These are phyloP conservation scores for Catostylus mosaicus DNA, from an alignment of 30 jellyfish, hydroid and myxozoan species.

Conservation along the genomic window DNA sequence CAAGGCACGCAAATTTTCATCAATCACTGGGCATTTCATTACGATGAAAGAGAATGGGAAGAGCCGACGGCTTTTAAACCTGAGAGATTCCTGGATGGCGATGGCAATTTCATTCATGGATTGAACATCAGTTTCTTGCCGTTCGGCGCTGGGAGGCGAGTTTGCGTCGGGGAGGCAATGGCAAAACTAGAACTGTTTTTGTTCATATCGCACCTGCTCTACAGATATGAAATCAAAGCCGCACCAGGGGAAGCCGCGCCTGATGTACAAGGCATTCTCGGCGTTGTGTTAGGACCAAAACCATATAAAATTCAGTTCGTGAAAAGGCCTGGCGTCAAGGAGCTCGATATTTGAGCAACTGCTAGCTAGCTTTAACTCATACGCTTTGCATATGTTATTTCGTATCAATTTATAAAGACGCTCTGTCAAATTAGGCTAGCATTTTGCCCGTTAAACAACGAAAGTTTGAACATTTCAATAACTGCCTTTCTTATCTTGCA, in stretches of 20 bases:
- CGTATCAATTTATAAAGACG: not conserved
- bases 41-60: conserved; percentile 85
- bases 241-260: conserved; percentile 66
- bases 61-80: conserved; percentile 81
- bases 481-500: too few species aligned
- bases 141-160: conserved; percentile 96
- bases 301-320: conserved; percentile 61
- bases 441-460: not conserved
- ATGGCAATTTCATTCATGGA: conserved; percentile 71
- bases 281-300: conserved; percentile 54
- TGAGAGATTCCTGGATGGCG: conserved; percentile 74
- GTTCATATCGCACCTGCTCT: conserved; percentile 59
- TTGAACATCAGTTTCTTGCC: conserved; percentile 79
- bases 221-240: conserved; percentile 49
- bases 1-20: conserved; percentile 64
- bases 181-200: conserved; percentile 83
- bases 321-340: conserved; percentile 19
- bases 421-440: not conserved
- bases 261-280: conserved; percentile 64
- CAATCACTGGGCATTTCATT: conserved; percentile 84
- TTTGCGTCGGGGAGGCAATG: conserved; percentile 89
- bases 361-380: too few species aligned
- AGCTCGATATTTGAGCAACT: not conserved
- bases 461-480: too few species aligned
- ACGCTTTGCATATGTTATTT: not conserved